Evolutionary conservation across 92 coral and sea anemone genomes (phyloP).

Genomic region (Desmophyllum pertusum): DNA sequence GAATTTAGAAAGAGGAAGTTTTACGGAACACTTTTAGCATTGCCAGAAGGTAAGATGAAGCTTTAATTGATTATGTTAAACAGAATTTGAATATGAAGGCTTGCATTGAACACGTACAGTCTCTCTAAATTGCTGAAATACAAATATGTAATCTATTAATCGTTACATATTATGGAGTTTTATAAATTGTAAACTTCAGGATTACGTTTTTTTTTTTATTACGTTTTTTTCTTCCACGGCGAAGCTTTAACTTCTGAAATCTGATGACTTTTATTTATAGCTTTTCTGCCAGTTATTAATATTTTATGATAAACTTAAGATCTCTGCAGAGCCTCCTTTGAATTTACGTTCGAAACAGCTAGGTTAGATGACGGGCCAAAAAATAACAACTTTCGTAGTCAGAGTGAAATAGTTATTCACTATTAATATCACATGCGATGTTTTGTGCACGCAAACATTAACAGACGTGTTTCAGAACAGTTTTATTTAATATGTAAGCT

Average conservation of each 20-base stretch:
- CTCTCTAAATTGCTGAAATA: not conserved
- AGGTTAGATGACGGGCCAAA: not conserved
- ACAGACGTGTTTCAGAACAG: not conserved
- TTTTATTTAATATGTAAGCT: not conserved
- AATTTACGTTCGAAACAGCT: not conserved
- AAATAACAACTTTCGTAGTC: not conserved
- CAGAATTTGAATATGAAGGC: not conserved
- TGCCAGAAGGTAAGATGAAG: constrained; percentile 8
- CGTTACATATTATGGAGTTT: not conserved
- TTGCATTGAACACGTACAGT: not conserved
- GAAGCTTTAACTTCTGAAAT: not conserved
- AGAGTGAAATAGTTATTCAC: not conserved
- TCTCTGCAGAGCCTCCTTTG: not conserved
- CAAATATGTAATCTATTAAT: not conserved
- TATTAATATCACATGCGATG: not conserved
- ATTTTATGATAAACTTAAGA: not conserved
- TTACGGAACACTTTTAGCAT: not conserved
- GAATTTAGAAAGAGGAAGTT: not conserved
- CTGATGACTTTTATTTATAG: not conserved
- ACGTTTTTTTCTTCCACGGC: not conserved
- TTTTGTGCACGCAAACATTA: not conserved
- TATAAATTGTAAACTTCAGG: not conserved
- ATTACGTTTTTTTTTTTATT: too few relatives aligned
- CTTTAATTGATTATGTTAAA: not conserved
- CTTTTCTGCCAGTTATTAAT: constrained; percentile 6